Base-by-base conservation (phyloP, 2,888 invertebrate genomes). In the Hemaris fuciformis region DNA sequence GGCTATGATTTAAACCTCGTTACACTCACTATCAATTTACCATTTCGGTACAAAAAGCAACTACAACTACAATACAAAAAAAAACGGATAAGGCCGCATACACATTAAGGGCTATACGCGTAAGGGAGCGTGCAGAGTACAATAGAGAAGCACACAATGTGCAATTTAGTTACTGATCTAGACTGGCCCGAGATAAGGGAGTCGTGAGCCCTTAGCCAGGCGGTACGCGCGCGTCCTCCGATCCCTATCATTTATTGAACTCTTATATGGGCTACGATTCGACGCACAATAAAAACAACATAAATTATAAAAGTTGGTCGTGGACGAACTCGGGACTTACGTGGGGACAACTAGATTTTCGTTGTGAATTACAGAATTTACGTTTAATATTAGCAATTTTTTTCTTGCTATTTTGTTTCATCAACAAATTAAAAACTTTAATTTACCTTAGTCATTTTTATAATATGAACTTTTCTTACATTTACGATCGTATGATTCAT, bases 151-250 rank as follows among this genome's bases (percentile, higher is more conserved):
- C 61, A 76, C n/a, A 38, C 77, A 77, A 77, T 77, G 70, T 71
- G 76, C 76, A 76, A 77, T 77, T 77, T 76, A 76, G 75, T 74
- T 75, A 70, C 62, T 45, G 69, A 71, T 73, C 65, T 61, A 48
- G 62, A 61, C 62, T 46, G 56, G 56, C 25, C 20, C 22, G 23
- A 27, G 60, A 64, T 61, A 64, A 61, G 57, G n/a, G 27, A 38
- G 46, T 61, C 64, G 64, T 64, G 64, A 61, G 59, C 27, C 22
- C 13, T 45, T 1, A 45, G 22, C 45, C 13, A 8, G 8, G 13
- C 38, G n/a, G 15, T 15, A 8, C 27, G 8, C 8, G n/a, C 10
- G 48, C 48, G 15, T 60, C 46, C 46, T 48, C 20, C 48, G 60
- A 46, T 60, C 23, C 22, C 46, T 38, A 60, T 60, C 60, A 48